These are phyloP conservation scores for Uria aalge DNA, from an alignment of 2,113 vertebrate genomes.

Conservation along the genomic window DNA sequence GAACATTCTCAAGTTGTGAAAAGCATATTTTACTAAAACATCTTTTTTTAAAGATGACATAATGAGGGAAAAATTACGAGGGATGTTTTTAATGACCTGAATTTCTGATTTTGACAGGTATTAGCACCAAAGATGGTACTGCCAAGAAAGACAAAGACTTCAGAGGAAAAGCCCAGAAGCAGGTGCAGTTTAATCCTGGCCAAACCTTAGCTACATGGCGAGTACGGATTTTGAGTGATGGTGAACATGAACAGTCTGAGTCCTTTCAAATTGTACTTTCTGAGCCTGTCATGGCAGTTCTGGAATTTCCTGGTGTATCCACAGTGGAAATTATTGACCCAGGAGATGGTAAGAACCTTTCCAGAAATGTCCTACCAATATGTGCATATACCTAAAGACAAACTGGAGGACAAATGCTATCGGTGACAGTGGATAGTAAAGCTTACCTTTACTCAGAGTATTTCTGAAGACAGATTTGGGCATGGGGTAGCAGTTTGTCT, in stretches of 20 bases:
- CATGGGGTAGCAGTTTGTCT: neutral
- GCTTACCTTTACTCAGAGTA: neutral
- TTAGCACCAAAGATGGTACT: constrained; percentile 84
- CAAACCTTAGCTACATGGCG: constrained; percentile 86
- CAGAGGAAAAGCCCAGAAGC: constrained; percentile 87
- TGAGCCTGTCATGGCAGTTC: constrained; percentile 88
- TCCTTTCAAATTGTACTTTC: constrained; percentile 89
- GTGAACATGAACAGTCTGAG: constrained; percentile 84
- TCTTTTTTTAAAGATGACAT: neutral
- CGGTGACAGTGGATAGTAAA: neutral
- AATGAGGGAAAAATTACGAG: neutral
- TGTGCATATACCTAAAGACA: neutral
- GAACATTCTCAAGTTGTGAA: neutral
- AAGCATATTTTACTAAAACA: neutral
- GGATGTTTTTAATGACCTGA: neutral
- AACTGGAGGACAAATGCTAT: neutral
- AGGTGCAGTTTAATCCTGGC: constrained; percentile 95
- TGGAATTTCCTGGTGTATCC: constrained; percentile 83
- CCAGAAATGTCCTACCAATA: neutral
- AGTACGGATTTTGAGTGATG: constrained; percentile 83
- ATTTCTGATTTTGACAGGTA: constrained; percentile 76
- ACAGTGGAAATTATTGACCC: constrained; percentile 91
- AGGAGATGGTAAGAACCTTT: constrained; percentile 81
- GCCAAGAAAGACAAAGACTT: constrained; percentile 89
- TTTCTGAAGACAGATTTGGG: neutral